phyloP scores from a whole-genome alignment of 2,888 invertebrate genomes.

The Slavum lentiscoides region DNA sequence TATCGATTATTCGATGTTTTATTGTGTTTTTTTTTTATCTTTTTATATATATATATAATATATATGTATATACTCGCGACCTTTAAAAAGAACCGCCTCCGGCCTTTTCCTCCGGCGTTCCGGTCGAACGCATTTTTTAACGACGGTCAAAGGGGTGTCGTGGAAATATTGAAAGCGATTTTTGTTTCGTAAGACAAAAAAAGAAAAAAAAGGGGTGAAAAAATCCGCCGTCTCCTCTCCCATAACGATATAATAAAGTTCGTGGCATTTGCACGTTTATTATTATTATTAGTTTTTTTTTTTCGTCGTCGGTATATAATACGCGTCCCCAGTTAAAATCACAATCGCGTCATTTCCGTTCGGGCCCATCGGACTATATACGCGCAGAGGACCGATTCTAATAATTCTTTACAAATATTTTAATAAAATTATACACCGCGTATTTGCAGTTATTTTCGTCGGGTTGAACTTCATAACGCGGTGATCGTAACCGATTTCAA shows the following conservation, averaged over 20 bases:
- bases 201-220: too few relatives aligned
- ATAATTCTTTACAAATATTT: too few relatives aligned
- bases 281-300: background rate
- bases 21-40: conserved; percentile 6
- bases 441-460: too few relatives aligned
- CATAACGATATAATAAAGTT: conserved; percentile 4
- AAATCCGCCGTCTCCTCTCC: background rate
- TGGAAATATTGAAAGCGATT: conserved; percentile 32
- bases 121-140: conserved; percentile 19
- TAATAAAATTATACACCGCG: too few relatives aligned
- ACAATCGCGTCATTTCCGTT: too few relatives aligned
- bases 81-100: conserved; percentile 19
- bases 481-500: too few relatives aligned
- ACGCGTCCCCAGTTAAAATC: too few relatives aligned
- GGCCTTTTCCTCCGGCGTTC: background rate
- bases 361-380: too few relatives aligned
- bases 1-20: conserved; percentile 37
- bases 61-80: background rate
- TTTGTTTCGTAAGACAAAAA: background rate
- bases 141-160: background rate
- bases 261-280: conserved; percentile 27
- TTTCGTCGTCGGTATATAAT: too few relatives aligned
- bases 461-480: too few relatives aligned
- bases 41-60: background rate
- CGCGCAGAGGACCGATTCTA: too few relatives aligned